Evolutionary conservation across 2,113 vertebrate genomes (phyloP), one percentile per base, ranked within the genome.

Genomic region (Drymodes brunneopygia): DNA sequence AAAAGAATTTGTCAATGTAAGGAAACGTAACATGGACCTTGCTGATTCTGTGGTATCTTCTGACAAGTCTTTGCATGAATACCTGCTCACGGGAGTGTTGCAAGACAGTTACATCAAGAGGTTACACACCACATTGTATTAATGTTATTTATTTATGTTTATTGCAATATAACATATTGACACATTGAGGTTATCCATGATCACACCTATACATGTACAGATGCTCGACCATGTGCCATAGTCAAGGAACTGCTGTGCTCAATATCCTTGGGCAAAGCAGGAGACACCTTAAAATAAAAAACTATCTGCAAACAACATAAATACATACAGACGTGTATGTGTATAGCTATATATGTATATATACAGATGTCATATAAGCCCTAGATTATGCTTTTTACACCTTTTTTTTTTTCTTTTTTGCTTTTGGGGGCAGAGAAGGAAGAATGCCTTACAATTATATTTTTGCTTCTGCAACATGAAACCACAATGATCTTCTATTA

Each of bases 161-260:
- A 92, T 24, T 62, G 33, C 70, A 73, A 35, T 36, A 6, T 21
- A 80, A 54, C 18, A 29, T 6, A 77, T 6, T 36, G 54, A 65
- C 44, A 87, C 21, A 40, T 0, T 35, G 10, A 81, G n/a, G 24
- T 61, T 86, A 74, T 45, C 38, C 36, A 31, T n/a, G 62, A 79
- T n/a, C 47, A 81, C 9, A 50, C 0, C 1, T 15, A 24, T n/a
- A 31, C 11, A 15, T 5, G 6, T 25, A 25, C 0, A 62, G 57
- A 61, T 38, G 66, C 27, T 18, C 3, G 3, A 82, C 16, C 25
- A 27, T 13, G 21, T 35, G 22, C 28, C 38, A 45, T 1, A 62
- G 13, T 3, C 42, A 15, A 79, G 31, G 10, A 86, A 38, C 1
- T 83, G 20, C 29, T 66, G 18, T 33, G 53, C 18, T 12, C 3